phyloP scores from a whole-genome alignment of 2,888 invertebrate genomes.

The Cosmopolites sordidus region DNA sequence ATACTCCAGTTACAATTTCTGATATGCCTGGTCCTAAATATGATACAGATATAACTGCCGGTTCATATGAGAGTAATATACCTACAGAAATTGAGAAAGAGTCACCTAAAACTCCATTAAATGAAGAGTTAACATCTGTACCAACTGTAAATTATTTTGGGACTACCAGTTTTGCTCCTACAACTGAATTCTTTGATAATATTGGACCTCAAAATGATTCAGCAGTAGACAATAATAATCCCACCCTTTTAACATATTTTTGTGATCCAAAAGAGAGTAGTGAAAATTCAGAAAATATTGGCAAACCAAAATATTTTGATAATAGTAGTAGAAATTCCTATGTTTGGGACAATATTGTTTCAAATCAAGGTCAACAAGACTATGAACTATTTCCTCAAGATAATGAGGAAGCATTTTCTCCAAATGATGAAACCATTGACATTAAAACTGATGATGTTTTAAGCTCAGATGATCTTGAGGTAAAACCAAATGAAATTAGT shows the following conservation, averaged over 20 bases:
- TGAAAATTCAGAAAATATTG: constrained; percentile 13
- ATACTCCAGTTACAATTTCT: constrained; percentile 2
- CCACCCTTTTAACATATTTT: constrained; percentile 21
- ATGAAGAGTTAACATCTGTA: not conserved
- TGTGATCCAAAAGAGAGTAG: constrained; percentile 2
- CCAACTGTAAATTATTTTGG: constrained; percentile 34
- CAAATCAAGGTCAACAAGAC: constrained; percentile 1
- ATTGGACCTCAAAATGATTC: constrained; percentile 14
- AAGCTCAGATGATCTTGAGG: constrained; percentile 35
- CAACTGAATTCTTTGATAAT: constrained; percentile 38
- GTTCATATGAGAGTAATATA: not conserved
- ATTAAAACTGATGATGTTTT: constrained; percentile 20
- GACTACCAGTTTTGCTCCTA: constrained; percentile 20
- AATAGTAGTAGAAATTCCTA: constrained; percentile 10
- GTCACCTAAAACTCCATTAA: not conserved
- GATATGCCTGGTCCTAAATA: not conserved
- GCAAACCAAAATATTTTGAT: constrained; percentile 24
- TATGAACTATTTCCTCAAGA: constrained; percentile 15
- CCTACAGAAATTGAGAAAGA: not conserved
- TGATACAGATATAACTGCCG: not conserved
- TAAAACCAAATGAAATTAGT: constrained; percentile 33
- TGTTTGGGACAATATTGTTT: constrained; percentile 12
- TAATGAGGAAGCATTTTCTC: not conserved
- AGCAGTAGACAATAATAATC: not conserved
- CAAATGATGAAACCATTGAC: constrained; percentile 1